Percentiles rank a stretch among this genome's conserved stretches.
Evolutionary conservation across 1,140 invertebrate species (phyloP).

Genomic region (Arctopsyche grandis): DNA sequence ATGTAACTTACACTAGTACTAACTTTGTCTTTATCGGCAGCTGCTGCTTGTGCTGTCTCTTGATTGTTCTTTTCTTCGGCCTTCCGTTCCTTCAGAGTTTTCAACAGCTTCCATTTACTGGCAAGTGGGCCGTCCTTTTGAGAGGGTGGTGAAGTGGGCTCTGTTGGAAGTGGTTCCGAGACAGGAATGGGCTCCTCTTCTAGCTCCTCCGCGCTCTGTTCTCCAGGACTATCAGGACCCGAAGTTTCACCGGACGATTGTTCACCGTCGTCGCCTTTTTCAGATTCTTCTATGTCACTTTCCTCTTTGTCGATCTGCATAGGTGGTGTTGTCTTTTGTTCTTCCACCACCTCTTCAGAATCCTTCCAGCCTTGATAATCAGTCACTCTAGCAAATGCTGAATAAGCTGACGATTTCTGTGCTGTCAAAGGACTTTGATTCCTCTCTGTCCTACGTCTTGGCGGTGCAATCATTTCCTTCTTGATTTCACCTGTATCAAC

Average conservation of each 20-base stretch:
- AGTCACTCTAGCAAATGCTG: slow-evolving; percentile 55
- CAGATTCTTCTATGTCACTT: slow-evolving; percentile 59
- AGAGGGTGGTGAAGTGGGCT: slow-evolving; percentile 60
- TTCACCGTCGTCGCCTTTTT: slow-evolving; percentile 58
- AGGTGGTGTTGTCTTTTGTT: slow-evolving; percentile 55
- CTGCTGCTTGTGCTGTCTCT: slow-evolving; percentile 72
- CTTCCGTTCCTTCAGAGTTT: slow-evolving; percentile 88
- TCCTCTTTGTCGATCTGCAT: slow-evolving; percentile 48
- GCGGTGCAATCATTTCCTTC: slow-evolving; percentile 60
- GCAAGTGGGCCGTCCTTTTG: slow-evolving; percentile 71
- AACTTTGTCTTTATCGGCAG: slow-evolving; percentile 75
- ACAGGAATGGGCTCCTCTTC: slow-evolving; percentile 65
- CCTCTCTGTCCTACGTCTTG: slow-evolving; percentile 38
- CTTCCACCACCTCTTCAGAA: slow-evolving; percentile 50
- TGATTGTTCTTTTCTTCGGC: slow-evolving; percentile 81
- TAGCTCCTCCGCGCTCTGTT: slow-evolving; percentile 76
- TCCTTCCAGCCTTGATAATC: slow-evolving; percentile 62
- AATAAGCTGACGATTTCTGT: slow-evolving; percentile 52
- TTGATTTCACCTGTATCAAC: slow-evolving; percentile 61
- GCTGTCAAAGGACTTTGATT: slow-evolving; percentile 51
- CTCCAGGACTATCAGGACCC: slow-evolving; percentile 82
- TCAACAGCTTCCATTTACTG: slow-evolving; percentile 90
- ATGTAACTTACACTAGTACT: slow-evolving; percentile 69
- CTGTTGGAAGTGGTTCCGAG: slow-evolving; percentile 33
- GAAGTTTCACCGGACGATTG: slow-evolving; percentile 85